Conservation (phyloP, 2,113 vertebrate genomes). For the Paralichthys olivaceus region DNA sequence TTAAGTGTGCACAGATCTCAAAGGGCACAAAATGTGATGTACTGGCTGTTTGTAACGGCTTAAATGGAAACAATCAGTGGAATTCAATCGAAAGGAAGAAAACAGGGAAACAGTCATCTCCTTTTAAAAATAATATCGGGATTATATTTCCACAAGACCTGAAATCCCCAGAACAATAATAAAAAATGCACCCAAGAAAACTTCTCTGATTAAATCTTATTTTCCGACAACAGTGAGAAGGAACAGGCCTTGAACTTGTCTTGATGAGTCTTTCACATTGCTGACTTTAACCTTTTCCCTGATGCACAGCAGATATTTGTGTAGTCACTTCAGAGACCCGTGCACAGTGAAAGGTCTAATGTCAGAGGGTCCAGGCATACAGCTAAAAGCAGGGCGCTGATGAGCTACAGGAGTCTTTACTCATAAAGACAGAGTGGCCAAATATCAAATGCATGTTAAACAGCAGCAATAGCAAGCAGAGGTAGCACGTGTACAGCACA, state of each 20-base stretch:
- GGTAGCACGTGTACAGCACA: conserved; percentile 65
- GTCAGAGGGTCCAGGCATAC: conserved; percentile 44
- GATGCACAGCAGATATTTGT: conserved; percentile 53
- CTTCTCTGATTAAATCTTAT: conserved; percentile 42
- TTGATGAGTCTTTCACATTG: conserved; percentile 15
- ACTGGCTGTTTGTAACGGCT: conserved; percentile 8
- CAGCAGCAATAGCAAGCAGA: conserved; percentile 72
- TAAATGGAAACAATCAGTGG: conserved; percentile 8
- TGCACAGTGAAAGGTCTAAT: conserved; percentile 55
- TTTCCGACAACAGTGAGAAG: conserved; percentile 44
- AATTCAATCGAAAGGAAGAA: conserved; percentile 9
- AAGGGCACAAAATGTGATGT: background rate
- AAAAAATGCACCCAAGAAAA: conserved; percentile 6
- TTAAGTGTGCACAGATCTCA: conserved; percentile 49
- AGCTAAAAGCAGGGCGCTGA: conserved; percentile 42
- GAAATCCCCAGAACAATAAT: conserved; percentile 27
- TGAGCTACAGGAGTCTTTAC: conserved; percentile 16
- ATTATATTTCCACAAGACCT: conserved; percentile 41
- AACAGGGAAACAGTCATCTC: conserved; percentile 7
- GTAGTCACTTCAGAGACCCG: conserved; percentile 32
- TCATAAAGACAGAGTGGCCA: conserved; percentile 35
- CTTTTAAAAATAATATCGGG: conserved; percentile 32
- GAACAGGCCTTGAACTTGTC: conserved; percentile 24
- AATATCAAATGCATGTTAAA: conserved; percentile 55
- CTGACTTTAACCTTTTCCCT: conserved; percentile 29